A percentile compares a stretch with the other conserved stretches of the same genome.
Conservation (phyloP, 2,888 invertebrate genomes). For the Plagodis pulveraria region DNA sequence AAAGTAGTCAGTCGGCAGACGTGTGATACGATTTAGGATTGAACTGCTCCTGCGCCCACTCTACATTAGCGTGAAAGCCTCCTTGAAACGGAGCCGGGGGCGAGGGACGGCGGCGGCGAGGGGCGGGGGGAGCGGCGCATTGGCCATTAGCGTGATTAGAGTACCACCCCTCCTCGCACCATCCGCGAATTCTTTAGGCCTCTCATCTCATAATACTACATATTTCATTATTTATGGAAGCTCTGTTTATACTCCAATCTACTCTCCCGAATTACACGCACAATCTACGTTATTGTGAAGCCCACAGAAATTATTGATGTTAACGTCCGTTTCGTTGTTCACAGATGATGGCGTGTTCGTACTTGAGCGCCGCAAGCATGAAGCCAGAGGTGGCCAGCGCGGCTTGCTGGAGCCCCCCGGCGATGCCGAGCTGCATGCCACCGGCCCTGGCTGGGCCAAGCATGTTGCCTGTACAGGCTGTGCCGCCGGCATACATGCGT, state of each 20-base stretch:
- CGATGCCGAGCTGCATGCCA: constrained; percentile 53
- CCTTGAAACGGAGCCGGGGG: constrained; percentile 49
- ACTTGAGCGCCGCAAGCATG: constrained; percentile 69
- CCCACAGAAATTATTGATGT: constrained; percentile 26
- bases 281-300: constrained; percentile 61
- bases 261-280: constrained; percentile 71
- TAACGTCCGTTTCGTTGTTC: constrained; percentile 45
- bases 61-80: constrained; percentile 79
- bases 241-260: constrained; percentile 64
- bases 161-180: constrained; percentile 58
- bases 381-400: constrained; percentile 61
- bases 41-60: constrained; percentile 72
- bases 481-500: constrained; percentile 21
- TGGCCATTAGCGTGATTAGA: constrained; percentile 86
- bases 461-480: constrained; percentile 16
- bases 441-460: constrained; percentile 51
- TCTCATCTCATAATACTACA: constrained; percentile 83
- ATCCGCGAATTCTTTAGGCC: constrained; percentile 80
- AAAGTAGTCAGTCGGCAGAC: constrained; percentile 52
- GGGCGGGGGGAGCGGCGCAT: constrained; percentile 69
- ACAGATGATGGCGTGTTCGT: constrained; percentile 84
- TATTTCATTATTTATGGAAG: constrained; percentile 84
- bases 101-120: constrained; percentile 38
- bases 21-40: constrained; percentile 73
- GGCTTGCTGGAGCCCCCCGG: constrained; percentile 73